Conservation (phyloP, 2,797 vertebrate species). For the Hippoglossus hippoglossus region DNA sequence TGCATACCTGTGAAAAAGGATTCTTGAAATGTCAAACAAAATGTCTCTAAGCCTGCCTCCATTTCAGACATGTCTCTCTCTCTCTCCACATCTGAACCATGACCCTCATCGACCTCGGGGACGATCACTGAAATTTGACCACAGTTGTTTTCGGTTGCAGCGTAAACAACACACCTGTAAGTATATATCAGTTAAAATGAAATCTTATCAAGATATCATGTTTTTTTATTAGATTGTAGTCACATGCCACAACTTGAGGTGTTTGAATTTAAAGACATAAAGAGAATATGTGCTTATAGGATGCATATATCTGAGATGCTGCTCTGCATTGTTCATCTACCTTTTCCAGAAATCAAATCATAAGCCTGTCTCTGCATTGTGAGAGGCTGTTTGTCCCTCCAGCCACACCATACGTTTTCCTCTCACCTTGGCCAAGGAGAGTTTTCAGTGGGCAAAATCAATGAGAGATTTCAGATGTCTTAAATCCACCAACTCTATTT, state of each 20-base stretch:
- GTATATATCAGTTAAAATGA: not conserved
- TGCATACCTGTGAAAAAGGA: conserved; percentile 30
- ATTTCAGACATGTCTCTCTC: conserved; percentile 10
- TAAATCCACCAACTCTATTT: not conserved
- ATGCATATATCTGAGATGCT: too few relatives aligned
- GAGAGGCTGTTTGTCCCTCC: not conserved
- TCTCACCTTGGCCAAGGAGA: conserved; percentile 21
- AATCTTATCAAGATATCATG: not conserved
- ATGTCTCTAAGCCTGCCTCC: conserved; percentile 33
- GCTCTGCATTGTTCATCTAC: too few relatives aligned
- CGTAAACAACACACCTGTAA: conserved; percentile 3
- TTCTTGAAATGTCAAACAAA: conserved; percentile 62
- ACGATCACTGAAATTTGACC: not conserved
- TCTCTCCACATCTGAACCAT: conserved; percentile 1
- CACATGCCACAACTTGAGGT: too few relatives aligned
- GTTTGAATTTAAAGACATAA: too few relatives aligned
- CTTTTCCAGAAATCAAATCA: too few relatives aligned
- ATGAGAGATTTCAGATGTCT: conserved; percentile 9
- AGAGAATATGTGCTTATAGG: too few relatives aligned
- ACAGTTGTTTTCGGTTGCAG: conserved; percentile 9
- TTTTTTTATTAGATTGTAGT: not conserved
- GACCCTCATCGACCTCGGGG: not conserved
- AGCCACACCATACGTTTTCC: not conserved
- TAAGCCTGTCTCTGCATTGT: too few relatives aligned
- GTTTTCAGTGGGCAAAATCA: conserved; percentile 10